Evolutionary conservation across 2,113 vertebrate genomes (phyloP).

Genomic region (Nothoprocta perdicaria): DNA sequence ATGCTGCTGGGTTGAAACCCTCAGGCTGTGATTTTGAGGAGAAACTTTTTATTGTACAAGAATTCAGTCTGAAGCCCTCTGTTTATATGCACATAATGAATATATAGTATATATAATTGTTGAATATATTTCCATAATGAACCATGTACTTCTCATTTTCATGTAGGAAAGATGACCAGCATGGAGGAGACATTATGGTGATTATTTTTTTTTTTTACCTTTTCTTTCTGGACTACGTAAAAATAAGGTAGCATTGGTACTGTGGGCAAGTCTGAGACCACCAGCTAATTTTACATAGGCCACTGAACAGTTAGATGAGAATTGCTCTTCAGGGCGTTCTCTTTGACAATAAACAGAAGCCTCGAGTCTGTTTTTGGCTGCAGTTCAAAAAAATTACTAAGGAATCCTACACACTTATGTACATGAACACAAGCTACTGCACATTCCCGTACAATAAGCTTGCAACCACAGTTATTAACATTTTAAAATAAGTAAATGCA

Average conservation of each 20-base stretch:
- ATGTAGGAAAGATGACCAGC: background rate
- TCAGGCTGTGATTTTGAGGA: background rate
- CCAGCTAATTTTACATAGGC: constrained; percentile 69
- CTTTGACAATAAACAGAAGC: constrained; percentile 78
- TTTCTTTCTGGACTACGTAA: background rate
- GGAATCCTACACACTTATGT: constrained; percentile 77
- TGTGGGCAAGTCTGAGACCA: constrained; percentile 52
- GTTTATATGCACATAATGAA: background rate
- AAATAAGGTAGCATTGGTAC: background rate
- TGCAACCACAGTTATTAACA: constrained; percentile 72
- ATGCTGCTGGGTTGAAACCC: background rate
- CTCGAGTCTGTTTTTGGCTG: constrained; percentile 78
- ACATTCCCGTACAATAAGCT: constrained; percentile 66
- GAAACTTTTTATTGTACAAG: background rate
- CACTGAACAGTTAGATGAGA: constrained; percentile 69
- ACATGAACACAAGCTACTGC: constrained; percentile 67
- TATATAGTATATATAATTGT: background rate
- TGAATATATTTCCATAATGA: background rate
- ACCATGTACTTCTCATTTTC: background rate
- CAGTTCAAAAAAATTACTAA: constrained; percentile 76
- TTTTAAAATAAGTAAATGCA: constrained; percentile 80
- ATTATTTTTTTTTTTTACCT: background rate
- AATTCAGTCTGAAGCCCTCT: background rate
- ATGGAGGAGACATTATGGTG: background rate
- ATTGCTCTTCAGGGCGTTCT: constrained; percentile 80